Evolutionary conservation across 2,797 vertebrate genomes (phyloP).

Genomic region (Typhlichthys eigenmanni): DNA sequence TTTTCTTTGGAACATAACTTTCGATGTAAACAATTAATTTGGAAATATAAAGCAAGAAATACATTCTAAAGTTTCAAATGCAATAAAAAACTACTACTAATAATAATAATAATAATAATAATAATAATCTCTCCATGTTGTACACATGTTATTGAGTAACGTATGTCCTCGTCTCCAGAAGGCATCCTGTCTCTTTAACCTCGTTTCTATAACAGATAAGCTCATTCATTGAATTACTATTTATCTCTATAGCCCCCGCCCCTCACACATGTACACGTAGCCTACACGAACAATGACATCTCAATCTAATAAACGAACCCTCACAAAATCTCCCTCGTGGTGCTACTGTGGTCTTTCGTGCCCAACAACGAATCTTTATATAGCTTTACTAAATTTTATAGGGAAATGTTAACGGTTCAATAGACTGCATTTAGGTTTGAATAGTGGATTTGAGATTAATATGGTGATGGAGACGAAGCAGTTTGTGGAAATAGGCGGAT

Average conservation of each 20-base stretch:
- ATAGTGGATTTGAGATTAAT: no score
- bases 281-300: conserved; percentile 52
- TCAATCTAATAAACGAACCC: conserved; percentile 62
- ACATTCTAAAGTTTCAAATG: no score
- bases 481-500: no score
- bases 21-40: no score
- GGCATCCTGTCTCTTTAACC: conserved; percentile 81
- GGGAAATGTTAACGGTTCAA: not conserved
- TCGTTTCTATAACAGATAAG: conserved; percentile 84
- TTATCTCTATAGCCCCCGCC: not conserved
- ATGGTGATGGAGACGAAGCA: no score
- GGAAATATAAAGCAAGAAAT: no score
- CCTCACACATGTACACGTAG: not conserved
- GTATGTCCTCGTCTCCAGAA: conserved; percentile 59
- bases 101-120: no score
- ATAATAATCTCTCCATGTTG: no score
- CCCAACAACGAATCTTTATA: not conserved
- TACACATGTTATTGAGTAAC: not conserved
- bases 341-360: not conserved
- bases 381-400: not conserved
- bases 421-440: not conserved
- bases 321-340: conserved; percentile 24
- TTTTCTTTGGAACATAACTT: no score
- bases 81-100: no score
- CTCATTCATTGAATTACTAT: conserved; percentile 82